Base-by-base conservation (phyloP, 2,888 invertebrate species). In the Synanthedon myopaeformis region DNA sequence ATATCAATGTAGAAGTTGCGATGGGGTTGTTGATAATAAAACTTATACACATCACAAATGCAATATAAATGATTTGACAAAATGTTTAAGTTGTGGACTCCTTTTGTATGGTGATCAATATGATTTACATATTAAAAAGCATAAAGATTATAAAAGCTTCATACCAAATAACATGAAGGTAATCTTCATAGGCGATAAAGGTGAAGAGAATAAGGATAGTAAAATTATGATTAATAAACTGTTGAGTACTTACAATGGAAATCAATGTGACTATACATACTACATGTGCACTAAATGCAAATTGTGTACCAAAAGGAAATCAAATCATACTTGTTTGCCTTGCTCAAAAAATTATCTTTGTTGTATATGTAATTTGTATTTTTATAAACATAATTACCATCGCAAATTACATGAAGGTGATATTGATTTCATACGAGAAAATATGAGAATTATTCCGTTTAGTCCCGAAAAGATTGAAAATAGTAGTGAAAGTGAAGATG, bases 1-100 rank as follows among this genome's bases (percentile, higher is more conserved):
- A 51, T 77, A 76, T 59, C 71, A 76, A 63, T 83, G 83, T 61
- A 74, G 82, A 66, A 72, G 66, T 53, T 83, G 83, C 56, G 61
- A 69, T 51, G 70, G 62, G 1, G 56, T 74, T 48, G 63, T 79
- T 48, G 73, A 79, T 56, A 73, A 69, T 58, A 63, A 55, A 50
- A 58, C 60, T 23, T 60, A 62, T 49, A 53, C 54, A 11, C 51
- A 52, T 57, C 79, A 80, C 54, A 42, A 59, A 57, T 83, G 83
- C 64, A 61, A 64, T 57, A 49, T 51, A 23, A 58, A 57, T 13
- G 57, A 62, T 52, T 63, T 73, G 53, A 65, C 59, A 57, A 68
- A 69, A 59, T 83, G 83, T 65, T 42, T 54, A 13, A 51, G 61
- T n/a, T 83, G 83, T 64, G 70, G 69, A 17, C 63, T 83, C 52